Evolutionary conservation across 2,113 vertebrate genomes (phyloP), one percentile per base, ranked within the genome.

Genomic region (Copsychus sechellarum): DNA sequence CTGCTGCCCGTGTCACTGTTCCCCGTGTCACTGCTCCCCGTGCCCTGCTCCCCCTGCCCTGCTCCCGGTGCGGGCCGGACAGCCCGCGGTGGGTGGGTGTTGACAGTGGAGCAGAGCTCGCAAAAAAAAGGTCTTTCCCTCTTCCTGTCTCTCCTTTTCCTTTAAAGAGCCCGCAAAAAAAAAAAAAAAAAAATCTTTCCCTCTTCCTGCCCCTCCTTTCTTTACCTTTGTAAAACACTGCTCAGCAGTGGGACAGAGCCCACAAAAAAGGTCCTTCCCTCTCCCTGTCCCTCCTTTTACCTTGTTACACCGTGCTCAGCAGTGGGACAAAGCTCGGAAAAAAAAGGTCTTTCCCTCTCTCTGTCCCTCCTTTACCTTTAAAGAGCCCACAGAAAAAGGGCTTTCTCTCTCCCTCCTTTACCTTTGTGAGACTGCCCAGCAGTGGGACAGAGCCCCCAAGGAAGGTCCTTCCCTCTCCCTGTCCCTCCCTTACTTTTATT

Each of bases 331-430:
- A n/a, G 8, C 29, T n/a, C n/a, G n/a, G n/a, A n/a, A n/a, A 48
- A 24, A 26, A 36, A 43, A 11, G 34, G 33, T 40, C 10, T 4
- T 42, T 20, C 38, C 25, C 40, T 40, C 40, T 40, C 40, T 11
- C 19, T 33, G 16, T 26, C 34, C 14, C 40, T 40, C 12, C 47
- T 22, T 61, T 48, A 25, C 34, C 12, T 38, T 20, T 25, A 64
- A 4, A 79, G 24, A 42, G 2, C 14, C 31, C 5, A 0, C 6
- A 34, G n/a, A 9, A 5, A 36, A 80, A 14, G 9, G 11, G 38
- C 28, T 1, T 9, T 20, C 8, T 9, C 14, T 26, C 3, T 53
- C 14, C 22, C 36, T 36, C 11, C 11, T 23, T 22, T 29, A 7
- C 4, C 42, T 11, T n/a, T 8, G 10, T 34, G 12, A 47, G 6